Conservation (phyloP, 2,797 vertebrate genomes). For the Cynodonichthys magdalenae region DNA sequence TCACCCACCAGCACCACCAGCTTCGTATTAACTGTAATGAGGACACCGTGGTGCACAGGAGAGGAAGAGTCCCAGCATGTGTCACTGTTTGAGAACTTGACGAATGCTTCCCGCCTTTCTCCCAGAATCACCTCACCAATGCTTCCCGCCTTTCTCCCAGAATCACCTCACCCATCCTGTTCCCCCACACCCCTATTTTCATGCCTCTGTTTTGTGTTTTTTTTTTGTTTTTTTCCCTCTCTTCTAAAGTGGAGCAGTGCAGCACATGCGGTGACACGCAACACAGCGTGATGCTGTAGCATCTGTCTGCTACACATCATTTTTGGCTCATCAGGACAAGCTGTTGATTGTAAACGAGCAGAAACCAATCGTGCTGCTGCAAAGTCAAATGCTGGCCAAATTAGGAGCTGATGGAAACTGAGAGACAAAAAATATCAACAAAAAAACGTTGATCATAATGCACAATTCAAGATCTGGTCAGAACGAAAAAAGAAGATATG, state of each 20-base stretch:
- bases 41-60: constrained; percentile 49
- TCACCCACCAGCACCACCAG: constrained; percentile 27
- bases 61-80: constrained; percentile 38
- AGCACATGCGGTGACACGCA: constrained; percentile 17
- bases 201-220: constrained; percentile 22
- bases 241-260: background rate
- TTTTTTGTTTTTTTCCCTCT: constrained; percentile 6
- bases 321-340: constrained; percentile 53
- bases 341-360: constrained; percentile 33
- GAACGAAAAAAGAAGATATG: background rate
- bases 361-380: constrained; percentile 30
- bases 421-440: background rate
- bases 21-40: constrained; percentile 69
- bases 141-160: background rate
- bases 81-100: constrained; percentile 22
- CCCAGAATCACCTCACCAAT: background rate
- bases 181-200: background rate
- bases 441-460: background rate
- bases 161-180: background rate
- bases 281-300: constrained; percentile 49
- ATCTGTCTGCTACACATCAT: constrained; percentile 46
- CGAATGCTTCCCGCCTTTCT: too few species aligned
- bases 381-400: constrained; percentile 15
- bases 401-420: constrained; percentile 12
- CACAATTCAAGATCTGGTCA: background rate